Conservation (phyloP, 2,888 invertebrate species). For the Hemaris fuciformis region DNA sequence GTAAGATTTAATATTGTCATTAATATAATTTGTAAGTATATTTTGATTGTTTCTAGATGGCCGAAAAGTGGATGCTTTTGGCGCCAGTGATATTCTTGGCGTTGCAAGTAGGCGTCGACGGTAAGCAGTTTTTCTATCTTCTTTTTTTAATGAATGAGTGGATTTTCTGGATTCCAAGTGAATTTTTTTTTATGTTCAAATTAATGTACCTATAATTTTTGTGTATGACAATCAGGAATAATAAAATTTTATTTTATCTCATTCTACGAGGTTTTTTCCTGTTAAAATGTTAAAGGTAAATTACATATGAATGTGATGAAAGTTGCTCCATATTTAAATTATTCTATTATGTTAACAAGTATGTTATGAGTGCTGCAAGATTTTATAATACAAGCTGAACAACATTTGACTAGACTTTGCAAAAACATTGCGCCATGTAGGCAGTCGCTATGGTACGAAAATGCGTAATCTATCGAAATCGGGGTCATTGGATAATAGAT, state of each 20-base stretch:
- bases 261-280: not conserved
- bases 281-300: too few relatives aligned
- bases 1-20: too few relatives aligned
- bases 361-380: not conserved
- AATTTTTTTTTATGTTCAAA: too few relatives aligned
- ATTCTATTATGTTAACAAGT: too few relatives aligned
- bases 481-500: not conserved
- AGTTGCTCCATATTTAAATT: not conserved
- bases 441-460: not conserved
- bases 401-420: not conserved
- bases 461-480: not conserved
- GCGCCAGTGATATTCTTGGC: constrained; percentile 68
- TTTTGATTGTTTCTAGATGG: constrained; percentile 60
- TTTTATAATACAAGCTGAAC: not conserved
- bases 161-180: too few relatives aligned
- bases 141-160: not conserved
- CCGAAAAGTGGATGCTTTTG: constrained; percentile 51
- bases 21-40: constrained; percentile 11
- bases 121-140: constrained; percentile 43
- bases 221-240: too few relatives aligned
- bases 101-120: constrained; percentile 53
- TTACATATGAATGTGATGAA: too few relatives aligned
- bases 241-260: not conserved
- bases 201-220: too few relatives aligned
- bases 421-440: not conserved